Conservation (phyloP, 2,797 vertebrate genomes). For the Acridotheres tristis region DNA sequence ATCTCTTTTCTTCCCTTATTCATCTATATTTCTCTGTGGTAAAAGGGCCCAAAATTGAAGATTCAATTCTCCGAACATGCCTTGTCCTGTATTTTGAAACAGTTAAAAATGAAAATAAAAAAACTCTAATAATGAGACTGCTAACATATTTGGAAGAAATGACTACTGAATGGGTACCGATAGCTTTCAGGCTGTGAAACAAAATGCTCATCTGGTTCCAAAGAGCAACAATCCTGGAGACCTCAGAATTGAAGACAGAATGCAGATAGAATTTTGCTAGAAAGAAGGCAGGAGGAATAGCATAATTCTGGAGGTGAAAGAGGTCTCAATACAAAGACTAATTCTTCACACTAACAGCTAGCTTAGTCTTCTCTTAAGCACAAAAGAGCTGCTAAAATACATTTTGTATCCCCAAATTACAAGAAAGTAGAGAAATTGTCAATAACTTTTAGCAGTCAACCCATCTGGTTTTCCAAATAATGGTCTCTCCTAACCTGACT, state of each 20-base stretch:
- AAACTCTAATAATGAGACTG: not conserved
- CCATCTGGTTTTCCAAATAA: not conserved
- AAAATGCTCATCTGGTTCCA: not conserved
- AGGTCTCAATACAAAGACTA: not conserved
- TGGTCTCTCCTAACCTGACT: not conserved
- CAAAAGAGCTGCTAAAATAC: not conserved
- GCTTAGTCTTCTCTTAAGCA: not conserved
- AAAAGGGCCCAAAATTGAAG: not conserved
- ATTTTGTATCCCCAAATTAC: not conserved
- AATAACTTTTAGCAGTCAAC: not conserved
- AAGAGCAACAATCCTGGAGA: not conserved
- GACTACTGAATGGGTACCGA: fast-evolving
- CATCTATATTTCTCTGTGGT: not conserved
- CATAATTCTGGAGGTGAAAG: not conserved
- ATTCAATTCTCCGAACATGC: not conserved
- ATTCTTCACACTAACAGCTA: not conserved
- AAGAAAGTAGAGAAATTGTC: not conserved
- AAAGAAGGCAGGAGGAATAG: not conserved
- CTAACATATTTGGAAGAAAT: not conserved
- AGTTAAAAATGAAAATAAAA: not conserved
- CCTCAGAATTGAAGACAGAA: not conserved
- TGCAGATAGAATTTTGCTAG: not conserved
- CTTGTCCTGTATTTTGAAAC: not conserved
- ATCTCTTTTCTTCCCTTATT: not conserved
- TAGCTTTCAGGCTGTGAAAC: not conserved